Conservation (phyloP, 2,888 invertebrate species). For the Macrophya annulata region DNA sequence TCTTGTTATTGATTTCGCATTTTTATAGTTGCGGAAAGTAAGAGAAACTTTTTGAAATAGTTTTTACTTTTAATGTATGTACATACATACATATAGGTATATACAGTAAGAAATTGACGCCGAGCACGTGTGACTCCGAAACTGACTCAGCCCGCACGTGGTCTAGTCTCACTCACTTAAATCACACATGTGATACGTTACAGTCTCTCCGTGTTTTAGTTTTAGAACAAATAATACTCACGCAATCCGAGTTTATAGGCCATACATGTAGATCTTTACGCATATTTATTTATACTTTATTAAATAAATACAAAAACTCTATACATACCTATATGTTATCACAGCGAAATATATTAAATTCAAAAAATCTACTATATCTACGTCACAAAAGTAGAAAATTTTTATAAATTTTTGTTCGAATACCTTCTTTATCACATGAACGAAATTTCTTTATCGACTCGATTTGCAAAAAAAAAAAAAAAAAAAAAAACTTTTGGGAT, state of each 20-base stretch:
- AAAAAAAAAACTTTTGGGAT: background rate
- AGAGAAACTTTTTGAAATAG: background rate
- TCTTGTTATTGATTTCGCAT: background rate
- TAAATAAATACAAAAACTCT: background rate
- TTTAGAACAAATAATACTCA: constrained; percentile 2
- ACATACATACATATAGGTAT: too few relatives aligned
- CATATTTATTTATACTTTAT: background rate
- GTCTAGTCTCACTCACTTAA: constrained; percentile 25
- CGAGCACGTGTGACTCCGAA: constrained; percentile 33
- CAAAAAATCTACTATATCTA: background rate
- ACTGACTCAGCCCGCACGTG: constrained; percentile 44
- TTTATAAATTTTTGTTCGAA: background rate
- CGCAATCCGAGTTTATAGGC: background rate
- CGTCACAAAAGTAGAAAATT: background rate
- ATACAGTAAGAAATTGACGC: background rate
- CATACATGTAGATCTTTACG: background rate
- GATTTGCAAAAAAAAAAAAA: background rate
- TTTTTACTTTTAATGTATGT: background rate
- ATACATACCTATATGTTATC: background rate
- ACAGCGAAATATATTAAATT: background rate
- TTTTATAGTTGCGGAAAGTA: background rate
- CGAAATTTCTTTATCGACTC: background rate
- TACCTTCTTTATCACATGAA: background rate
- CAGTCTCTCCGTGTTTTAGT: constrained; percentile 7
- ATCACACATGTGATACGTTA: constrained; percentile 1